Base-by-base conservation (phyloP, 2,797 vertebrate species). In the Hapalemur alaotrensis region DNA sequence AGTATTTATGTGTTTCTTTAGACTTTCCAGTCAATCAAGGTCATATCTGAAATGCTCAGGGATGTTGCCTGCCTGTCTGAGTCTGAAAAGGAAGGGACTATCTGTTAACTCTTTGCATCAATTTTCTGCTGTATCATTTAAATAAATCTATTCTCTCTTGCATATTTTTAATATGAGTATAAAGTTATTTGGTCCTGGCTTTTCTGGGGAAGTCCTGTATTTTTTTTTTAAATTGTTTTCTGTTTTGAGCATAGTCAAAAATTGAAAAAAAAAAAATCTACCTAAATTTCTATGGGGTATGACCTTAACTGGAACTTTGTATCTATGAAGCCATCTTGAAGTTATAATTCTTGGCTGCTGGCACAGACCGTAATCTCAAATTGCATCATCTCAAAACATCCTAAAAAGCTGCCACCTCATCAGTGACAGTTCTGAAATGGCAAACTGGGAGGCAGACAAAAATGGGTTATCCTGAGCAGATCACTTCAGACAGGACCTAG, bases 251-350 rank as follows among this genome's bases (percentile, higher is more conserved):
- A 65, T 4, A 88, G 14, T 72, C 2, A 86, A 63, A 95, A 87
- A 72, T 61, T 57, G 50, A 57, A 48, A 67, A 88, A 89, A 61
- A 89, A 61, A 78, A 20, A 63, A 72, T 72, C 4, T 35, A 13
- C 7, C 5, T 28, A 65, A 32, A 38, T 88, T 81, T 57, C 30
- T 88, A 22, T 32, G 93, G 18, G 13, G 20, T 92, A 63, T 85
- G 61, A 61, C 7, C 54, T 84, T 90, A 52, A 63, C 5, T 84
- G 30, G 28, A 7, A 18, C 14, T 91, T 90, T 48, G 35, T 48
- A 9, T 87, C 48, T 91, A 38, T 83, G 38, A 95, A 73, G n/a
- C 73, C 15, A 83, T 69, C 91, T 84, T 85, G 70, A 95, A 90
- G 28, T 63, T 61, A 41, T 0, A 83, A 50, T 91, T 94, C 54